Base-by-base conservation (phyloP, 2,113 vertebrate species). In the Lasiurus borealis region DNA sequence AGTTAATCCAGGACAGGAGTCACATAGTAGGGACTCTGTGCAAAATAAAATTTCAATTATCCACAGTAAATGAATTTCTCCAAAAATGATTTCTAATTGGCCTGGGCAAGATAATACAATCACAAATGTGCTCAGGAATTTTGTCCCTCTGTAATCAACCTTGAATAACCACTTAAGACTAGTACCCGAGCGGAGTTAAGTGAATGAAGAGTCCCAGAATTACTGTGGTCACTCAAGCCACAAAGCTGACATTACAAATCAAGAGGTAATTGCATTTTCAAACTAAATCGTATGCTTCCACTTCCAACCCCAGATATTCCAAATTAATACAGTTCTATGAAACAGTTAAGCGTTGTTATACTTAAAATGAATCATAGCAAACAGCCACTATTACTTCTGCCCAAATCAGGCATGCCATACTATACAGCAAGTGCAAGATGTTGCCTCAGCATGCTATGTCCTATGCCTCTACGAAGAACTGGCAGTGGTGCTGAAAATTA, bases 401-500 rank as follows among this genome's bases (percentile, higher is more conserved):
- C 72, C 73, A 75, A 92, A 86, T 72, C 50, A 76, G 76, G 83
- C 72, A 90, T 52, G 82, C 72, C 83, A 83, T 12, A 78, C 88
- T 75, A 36, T 40, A 19, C 62, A 90, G 86, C 25, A 86, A 92
- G 80, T 78, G 6, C 18, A 83, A 52, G 82, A 77, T 48, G 69
- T 71, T 88, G 86, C 64, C 80, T 64, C 57, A 13, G 73, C 57
- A 44, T 11, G 86, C 80, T 92, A 1, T 50, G 62, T 77, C 87
- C 87, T 71, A 15, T 34, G 81, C 69, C 76, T 66, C 87, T 69
- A 27, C 59, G 6, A 95, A 97, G 97, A 97, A 90, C 96, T 96
- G 93, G 92, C 96, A 97, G 96, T 90, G 97, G 93, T 97, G 97
- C 98, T 88, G 97, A 98, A 97, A 97, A 97, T 88, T 8, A 64